phyloP scores from a whole-genome alignment of 2,113 vertebrate species.

The Chamaetylas fuelleborni region DNA sequence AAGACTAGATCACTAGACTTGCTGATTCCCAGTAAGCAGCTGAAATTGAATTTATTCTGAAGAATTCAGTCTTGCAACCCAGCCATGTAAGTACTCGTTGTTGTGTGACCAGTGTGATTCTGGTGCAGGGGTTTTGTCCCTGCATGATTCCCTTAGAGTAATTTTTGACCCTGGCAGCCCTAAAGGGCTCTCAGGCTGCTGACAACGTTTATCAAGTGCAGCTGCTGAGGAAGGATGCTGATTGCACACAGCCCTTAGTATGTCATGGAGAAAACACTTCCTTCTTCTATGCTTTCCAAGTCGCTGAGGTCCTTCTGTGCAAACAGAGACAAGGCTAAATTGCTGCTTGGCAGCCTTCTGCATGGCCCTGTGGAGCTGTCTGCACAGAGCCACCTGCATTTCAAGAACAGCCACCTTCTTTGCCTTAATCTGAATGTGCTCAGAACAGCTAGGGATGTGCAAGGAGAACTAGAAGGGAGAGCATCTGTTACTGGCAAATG shows the following conservation, averaged over 20 bases:
- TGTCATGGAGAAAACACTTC: constrained; percentile 61
- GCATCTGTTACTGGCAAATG: not conserved
- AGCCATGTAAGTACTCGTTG: accelerated
- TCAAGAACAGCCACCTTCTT: not conserved
- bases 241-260: not conserved
- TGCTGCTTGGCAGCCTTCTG: constrained; percentile 21
- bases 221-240: constrained; percentile 33
- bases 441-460: not conserved
- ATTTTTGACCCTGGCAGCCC: not conserved
- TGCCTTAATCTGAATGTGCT: not conserved
- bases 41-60: not conserved
- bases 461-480: not conserved
- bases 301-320: not conserved
- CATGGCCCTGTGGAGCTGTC: not conserved
- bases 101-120: not conserved
- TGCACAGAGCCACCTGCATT: not conserved
- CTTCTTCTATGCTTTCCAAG: constrained; percentile 44
- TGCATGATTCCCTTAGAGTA: not conserved
- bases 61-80: not conserved
- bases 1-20: not conserved
- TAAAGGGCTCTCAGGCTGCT: not conserved
- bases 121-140: not conserved
- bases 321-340: not conserved
- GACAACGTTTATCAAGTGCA: constrained; percentile 22
- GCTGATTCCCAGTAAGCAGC: not conserved